Percentiles rank a stretch among this genome's conserved stretches.
phyloP scores from a whole-genome alignment of 92 coral and sea anemone species.

The Porites cylindrica region DNA sequence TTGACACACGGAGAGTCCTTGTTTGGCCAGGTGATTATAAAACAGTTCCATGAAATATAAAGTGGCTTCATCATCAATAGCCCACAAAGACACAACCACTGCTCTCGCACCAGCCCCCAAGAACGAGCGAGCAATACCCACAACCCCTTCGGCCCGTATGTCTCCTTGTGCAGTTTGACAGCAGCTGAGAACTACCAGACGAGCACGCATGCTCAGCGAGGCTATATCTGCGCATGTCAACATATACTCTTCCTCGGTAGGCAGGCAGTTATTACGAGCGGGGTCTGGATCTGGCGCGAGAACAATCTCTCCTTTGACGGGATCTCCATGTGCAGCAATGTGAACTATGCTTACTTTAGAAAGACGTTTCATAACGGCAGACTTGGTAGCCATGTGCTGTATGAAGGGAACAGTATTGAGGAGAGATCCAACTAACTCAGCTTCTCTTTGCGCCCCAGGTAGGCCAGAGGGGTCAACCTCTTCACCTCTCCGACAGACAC shows the following conservation, averaged over 20 bases:
- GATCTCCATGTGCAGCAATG: conserved; percentile 60
- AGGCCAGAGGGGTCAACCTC: conserved; percentile 7
- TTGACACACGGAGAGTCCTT: conserved; percentile 12
- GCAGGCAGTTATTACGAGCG: neutral
- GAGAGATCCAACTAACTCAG: neutral
- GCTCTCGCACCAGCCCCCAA: conserved; percentile 63
- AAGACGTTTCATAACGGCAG: conserved; percentile 31
- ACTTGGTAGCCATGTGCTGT: conserved; percentile 36
- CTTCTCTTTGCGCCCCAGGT: conserved; percentile 51
- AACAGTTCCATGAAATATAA: conserved; percentile 42
- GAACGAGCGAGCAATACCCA: conserved; percentile 60
- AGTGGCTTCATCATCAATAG: conserved; percentile 44
- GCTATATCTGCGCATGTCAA: conserved; percentile 38
- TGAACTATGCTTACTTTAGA: conserved; percentile 50
- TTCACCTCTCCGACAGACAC: conserved; percentile 14
- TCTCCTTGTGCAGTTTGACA: conserved; percentile 54
- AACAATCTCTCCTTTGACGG: conserved; percentile 46
- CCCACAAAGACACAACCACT: conserved; percentile 58
- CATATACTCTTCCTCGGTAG: conserved; percentile 33
- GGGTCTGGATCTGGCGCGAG: conserved; percentile 47
- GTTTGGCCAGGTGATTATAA: conserved; percentile 21
- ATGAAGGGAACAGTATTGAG: conserved; percentile 17
- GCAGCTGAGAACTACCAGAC: conserved; percentile 54
- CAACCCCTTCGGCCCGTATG: conserved; percentile 57
- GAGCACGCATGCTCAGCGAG: conserved; percentile 27